phyloP scores from a whole-genome alignment of 1,140 invertebrate genomes.

The Thalassaphorura encarpata region DNA sequence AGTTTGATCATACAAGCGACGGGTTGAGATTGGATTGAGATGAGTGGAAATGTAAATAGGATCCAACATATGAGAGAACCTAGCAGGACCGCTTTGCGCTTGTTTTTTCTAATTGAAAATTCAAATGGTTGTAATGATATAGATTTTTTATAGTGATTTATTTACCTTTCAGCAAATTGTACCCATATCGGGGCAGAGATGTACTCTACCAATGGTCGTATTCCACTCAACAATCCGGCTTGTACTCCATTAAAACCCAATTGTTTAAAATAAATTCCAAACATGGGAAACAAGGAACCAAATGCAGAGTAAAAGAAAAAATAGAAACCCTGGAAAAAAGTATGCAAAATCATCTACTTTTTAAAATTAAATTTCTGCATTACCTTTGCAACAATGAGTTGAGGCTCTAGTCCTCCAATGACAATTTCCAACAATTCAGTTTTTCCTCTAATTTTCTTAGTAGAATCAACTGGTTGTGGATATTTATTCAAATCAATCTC shows the following conservation, averaged over 20 bases:
- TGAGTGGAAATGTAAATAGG: conserved; percentile 87
- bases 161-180: conserved; percentile 75
- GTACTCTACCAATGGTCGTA: conserved; percentile 94
- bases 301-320: conserved; percentile 99
- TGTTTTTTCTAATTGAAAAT: conserved; percentile 54
- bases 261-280: conserved; percentile 97
- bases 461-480: conserved; percentile 71
- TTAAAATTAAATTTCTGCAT: background rate
- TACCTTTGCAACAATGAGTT: conserved; percentile 82
- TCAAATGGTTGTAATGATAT: background rate
- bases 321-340: conserved; percentile 57
- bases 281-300: conserved; percentile 91
- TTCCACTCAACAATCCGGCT: conserved; percentile 81
- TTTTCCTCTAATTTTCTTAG: conserved; percentile 74
- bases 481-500: conserved; percentile 61
- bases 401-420: conserved; percentile 69
- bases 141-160: background rate
- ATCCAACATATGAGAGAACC: conserved; percentile 89
- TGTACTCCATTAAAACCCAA: conserved; percentile 96
- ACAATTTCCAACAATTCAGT: conserved; percentile 72
- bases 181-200: conserved; percentile 97
- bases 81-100: conserved; percentile 77
- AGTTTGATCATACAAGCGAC: conserved; percentile 68
- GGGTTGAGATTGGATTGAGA: conserved; percentile 86
- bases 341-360: background rate